A percentile compares a stretch with the other conserved stretches of the same genome.
Conservation (phyloP, 2,797 vertebrate species). For the Alosa sapidissima region DNA sequence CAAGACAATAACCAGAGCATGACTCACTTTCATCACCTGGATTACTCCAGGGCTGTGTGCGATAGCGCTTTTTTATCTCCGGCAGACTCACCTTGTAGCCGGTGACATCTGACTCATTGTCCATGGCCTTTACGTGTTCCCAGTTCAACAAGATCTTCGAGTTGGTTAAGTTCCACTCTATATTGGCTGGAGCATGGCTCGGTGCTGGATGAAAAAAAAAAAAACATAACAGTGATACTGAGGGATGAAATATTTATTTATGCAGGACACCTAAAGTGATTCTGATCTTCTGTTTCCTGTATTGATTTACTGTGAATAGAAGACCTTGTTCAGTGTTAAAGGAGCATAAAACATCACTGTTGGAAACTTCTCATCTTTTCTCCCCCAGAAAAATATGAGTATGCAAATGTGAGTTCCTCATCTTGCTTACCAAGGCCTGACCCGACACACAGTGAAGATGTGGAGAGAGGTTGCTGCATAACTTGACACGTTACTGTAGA, state of each 20-base stretch:
- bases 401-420: background rate
- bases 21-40: background rate
- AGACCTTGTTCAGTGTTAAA: background rate
- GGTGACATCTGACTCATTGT: conserved; percentile 87
- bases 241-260: background rate
- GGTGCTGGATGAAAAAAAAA: conserved; percentile 76
- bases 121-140: conserved; percentile 86
- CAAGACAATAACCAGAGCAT: background rate
- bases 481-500: background rate
- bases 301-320: background rate
- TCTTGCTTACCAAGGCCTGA: background rate
- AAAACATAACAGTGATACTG: background rate
- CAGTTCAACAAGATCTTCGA: conserved; percentile 88
- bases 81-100: conserved; percentile 85
- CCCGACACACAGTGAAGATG: background rate
- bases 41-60: background rate
- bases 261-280: background rate
- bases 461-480: background rate
- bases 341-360: background rate
- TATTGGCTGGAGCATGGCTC: conserved; percentile 82
- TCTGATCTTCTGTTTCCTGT: background rate
- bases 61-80: conserved; percentile 42
- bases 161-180: conserved; percentile 85
- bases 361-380: background rate
- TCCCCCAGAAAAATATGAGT: too few species aligned